These are phyloP conservation scores for Rhea pennata DNA, from an alignment of 2,113 vertebrate species.

Conservation along the genomic window DNA sequence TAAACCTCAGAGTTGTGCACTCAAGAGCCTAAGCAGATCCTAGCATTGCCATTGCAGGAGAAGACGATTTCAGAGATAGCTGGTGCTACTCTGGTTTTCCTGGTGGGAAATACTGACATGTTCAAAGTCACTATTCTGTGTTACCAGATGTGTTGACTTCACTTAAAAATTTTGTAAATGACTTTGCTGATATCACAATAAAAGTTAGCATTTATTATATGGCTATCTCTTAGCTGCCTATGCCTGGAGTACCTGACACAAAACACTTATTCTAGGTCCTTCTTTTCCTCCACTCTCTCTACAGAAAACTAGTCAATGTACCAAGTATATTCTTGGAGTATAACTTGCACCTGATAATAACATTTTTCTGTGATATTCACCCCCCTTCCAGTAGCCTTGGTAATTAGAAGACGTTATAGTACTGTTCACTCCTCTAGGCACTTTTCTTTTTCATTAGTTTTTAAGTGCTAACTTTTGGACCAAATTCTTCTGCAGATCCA, in stretches of 20 bases:
- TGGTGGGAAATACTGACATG: rapidly evolving
- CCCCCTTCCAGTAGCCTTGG: neutral
- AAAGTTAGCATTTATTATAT: neutral
- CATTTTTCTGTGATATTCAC: neutral
- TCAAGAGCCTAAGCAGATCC: neutral
- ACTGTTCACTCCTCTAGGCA: neutral
- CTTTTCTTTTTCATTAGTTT: neutral
- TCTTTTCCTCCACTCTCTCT: neutral
- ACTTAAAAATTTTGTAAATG: rapidly evolving
- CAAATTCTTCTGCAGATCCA: neutral
- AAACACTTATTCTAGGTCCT: neutral
- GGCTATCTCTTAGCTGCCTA: neutral
- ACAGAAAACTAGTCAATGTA: neutral
- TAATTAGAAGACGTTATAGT: neutral
- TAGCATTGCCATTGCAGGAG: neutral
- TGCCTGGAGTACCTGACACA: neutral
- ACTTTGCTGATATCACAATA: neutral
- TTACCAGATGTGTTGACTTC: neutral
- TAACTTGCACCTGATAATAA: neutral
- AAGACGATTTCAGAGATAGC: neutral
- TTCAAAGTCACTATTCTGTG: neutral
- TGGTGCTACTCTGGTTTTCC: neutral
- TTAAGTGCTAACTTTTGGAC: neutral
- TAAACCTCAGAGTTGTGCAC: neutral
- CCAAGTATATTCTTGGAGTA: neutral